phyloP scores from a whole-genome alignment of 2,113 vertebrate genomes.

The Lasiurus borealis region DNA sequence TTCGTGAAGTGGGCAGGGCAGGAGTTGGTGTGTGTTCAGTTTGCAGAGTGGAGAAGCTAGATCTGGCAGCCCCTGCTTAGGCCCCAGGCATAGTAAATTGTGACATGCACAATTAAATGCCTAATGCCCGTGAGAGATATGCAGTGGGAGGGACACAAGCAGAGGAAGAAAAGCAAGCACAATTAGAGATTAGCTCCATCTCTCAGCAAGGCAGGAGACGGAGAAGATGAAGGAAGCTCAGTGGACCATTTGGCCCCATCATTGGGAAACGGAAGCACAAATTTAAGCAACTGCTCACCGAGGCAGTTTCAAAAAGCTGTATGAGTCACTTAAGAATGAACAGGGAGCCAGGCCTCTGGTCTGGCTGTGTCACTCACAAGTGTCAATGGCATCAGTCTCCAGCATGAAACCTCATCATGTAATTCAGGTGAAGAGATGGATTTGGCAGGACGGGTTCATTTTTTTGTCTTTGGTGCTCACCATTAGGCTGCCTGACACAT shows the following conservation, averaged over 20 bases:
- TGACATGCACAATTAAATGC: constrained; percentile 66
- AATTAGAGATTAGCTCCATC: not conserved
- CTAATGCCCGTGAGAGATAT: constrained; percentile 56
- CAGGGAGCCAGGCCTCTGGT: not conserved
- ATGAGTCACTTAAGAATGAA: not conserved
- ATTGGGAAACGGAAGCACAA: not conserved
- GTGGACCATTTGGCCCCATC: not conserved
- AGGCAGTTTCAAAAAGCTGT: not conserved
- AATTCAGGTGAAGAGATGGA: not conserved
- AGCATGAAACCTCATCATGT: not conserved
- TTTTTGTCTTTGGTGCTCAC: not conserved
- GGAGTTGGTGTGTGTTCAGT: not conserved
- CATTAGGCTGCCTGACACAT: not conserved
- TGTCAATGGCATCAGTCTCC: not conserved
- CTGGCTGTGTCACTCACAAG: not conserved
- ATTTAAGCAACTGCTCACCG: not conserved
- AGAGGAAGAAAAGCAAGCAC: constrained; percentile 58
- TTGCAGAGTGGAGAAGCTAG: constrained; percentile 53
- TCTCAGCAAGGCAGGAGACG: not conserved
- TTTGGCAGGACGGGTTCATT: not conserved
- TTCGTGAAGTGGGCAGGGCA: constrained; percentile 64
- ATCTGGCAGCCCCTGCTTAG: constrained; percentile 41
- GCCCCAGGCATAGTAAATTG: constrained; percentile 42
- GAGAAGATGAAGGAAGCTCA: not conserved
- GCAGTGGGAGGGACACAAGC: not conserved